Percentiles rank a stretch among this genome's conserved stretches.
phyloP scores from a whole-genome alignment of 2,797 vertebrate genomes.

The Pseudomugil tenellus region DNA sequence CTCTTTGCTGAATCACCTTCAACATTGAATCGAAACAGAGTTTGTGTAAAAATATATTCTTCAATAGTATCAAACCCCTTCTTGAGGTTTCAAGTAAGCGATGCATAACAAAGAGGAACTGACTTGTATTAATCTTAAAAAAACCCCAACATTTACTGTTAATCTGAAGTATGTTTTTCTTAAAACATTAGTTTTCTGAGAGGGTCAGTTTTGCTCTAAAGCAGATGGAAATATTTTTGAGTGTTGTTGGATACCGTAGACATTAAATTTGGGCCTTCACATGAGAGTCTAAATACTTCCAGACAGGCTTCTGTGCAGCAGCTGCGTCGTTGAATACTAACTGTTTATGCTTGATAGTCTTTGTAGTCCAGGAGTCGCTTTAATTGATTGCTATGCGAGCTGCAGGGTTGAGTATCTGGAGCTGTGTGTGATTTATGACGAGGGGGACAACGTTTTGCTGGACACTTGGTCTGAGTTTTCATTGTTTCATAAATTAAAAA shows the following conservation, averaged over 20 bases:
- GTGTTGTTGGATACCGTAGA: slow-evolving; percentile 14
- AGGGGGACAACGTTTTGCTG: not conserved
- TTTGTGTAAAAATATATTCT: too few relatives aligned
- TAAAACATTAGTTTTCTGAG: too few relatives aligned
- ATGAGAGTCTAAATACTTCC: slow-evolving; percentile 20
- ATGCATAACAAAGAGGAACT: not conserved
- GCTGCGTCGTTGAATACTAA: slow-evolving; percentile 10
- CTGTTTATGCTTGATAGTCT: slow-evolving; percentile 24
- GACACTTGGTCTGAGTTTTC: not conserved
- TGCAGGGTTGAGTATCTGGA: slow-evolving; percentile 13
- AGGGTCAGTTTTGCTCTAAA: not conserved
- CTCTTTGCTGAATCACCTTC: too few relatives aligned
- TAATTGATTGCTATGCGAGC: not conserved
- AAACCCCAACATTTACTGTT: not conserved
- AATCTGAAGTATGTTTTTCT: not conserved
- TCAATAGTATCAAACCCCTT: too few relatives aligned
- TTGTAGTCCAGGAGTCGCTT: slow-evolving; percentile 22
- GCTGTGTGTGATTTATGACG: not conserved
- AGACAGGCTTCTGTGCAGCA: slow-evolving; percentile 5
- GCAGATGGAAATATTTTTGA: slow-evolving; percentile 1
- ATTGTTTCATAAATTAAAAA: not conserved
- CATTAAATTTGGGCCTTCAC: slow-evolving; percentile 28
- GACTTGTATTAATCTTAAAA: not conserved
- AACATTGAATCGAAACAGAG: too few relatives aligned
- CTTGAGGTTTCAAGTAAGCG: too few relatives aligned